Base-by-base conservation (phyloP, 2,888 invertebrate species). In the Rhagonycha lutea region DNA sequence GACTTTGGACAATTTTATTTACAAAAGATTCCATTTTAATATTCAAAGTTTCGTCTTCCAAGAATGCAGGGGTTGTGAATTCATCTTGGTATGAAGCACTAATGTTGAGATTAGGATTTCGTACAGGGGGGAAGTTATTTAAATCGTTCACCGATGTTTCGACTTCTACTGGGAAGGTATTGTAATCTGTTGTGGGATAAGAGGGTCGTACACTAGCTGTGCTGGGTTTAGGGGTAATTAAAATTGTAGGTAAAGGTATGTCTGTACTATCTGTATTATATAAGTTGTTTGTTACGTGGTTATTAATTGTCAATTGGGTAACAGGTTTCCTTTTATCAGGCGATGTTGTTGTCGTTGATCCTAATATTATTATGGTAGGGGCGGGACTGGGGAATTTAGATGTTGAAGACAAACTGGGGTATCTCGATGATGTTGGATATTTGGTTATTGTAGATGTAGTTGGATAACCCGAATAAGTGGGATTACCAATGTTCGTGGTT, bases 11-110 rank as follows among this genome's bases (percentile, higher is more conserved):
- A 14, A 96, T 94, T 86, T 95, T 95, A 82, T 93, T 93, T 0
- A 96, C 96, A 80, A 96, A 93, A 0, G 93, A 89, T 83, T 94
- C 95, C 88, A 96, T 94, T 87, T 95, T 95, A 61, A 94, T 92
- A 80, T 94, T 93, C 1, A 96, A 86, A 73, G 92, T 92, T 1
- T 92, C 92, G 82, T 96, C 95, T 84, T 95, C 94, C 11, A 92
- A 88, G 86, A 96, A 94, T 0, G 91, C 89, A 0, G 95, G 95
- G 0, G 95, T 95, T 0, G 95, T 93, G 10, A 94, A 91, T 70
- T 94, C 94, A 12, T 91, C 87, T 24, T 92, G 92, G 0, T 88
- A 88, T 0, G 91, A 89, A 0, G 90, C 89, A 0, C 94, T 93
- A 81, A 92, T 92, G 78, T 95, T 95, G 0, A 95, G 88, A 88